phyloP scores from a whole-genome alignment of 2,888 invertebrate genomes.

The Sussaba pulchella region DNA sequence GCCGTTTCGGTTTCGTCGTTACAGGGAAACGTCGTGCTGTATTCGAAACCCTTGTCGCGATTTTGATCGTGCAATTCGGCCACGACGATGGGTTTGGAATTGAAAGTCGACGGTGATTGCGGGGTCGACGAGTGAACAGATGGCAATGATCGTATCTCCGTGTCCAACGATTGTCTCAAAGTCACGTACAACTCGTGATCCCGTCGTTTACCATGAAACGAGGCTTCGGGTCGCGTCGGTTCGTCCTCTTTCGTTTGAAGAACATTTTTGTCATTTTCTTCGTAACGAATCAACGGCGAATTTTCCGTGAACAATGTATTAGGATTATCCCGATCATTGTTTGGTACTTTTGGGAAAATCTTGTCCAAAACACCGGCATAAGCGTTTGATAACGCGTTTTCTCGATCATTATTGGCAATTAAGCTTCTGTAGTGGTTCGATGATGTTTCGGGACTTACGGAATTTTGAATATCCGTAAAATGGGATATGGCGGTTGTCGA shows the following conservation, averaged over 20 bases:
- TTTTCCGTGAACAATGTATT: conserved; percentile 30
- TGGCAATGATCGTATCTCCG: conserved; percentile 39
- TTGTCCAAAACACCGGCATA: conserved; percentile 38
- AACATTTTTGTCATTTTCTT: conserved; percentile 2
- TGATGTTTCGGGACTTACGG: conserved; percentile 20
- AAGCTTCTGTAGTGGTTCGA: conserved; percentile 31
- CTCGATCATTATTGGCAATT: conserved; percentile 19
- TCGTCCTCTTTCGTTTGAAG: background rate
- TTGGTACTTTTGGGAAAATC: conserved; percentile 30
- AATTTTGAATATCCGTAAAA: conserved; percentile 44
- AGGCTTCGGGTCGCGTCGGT: conserved; percentile 27
- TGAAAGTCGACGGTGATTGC: conserved; percentile 58
- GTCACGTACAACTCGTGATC: conserved; percentile 59
- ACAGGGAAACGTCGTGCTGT: conserved; percentile 73
- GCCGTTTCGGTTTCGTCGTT: conserved; percentile 73
- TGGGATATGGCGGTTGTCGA: conserved; percentile 37
- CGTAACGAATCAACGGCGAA: conserved; percentile 34
- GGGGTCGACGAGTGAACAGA: conserved; percentile 26
- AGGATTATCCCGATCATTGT: background rate
- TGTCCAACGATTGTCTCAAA: conserved; percentile 49
- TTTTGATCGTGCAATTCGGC: conserved; percentile 71
- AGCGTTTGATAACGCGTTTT: conserved; percentile 15
- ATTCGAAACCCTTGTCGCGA: conserved; percentile 68
- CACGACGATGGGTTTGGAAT: conserved; percentile 80
- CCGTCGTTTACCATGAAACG: conserved; percentile 40